Conservation (phyloP, 2,113 vertebrate species). For the Rhabdornis inornatus region DNA sequence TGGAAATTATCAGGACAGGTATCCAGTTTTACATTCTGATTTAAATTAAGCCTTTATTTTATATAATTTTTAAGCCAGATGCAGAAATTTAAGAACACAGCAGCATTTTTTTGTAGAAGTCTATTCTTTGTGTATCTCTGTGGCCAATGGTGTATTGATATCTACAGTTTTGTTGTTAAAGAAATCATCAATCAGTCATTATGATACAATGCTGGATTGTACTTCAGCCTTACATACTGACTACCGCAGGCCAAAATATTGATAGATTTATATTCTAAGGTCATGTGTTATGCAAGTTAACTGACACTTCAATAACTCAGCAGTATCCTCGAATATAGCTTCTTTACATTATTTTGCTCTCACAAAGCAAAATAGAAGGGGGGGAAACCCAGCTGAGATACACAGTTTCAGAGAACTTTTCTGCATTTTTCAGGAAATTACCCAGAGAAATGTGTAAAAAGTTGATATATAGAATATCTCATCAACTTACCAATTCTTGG, state of each 20-base stretch:
- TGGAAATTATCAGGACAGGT: neutral
- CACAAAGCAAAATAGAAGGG: neutral
- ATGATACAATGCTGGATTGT: neutral
- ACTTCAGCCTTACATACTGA: neutral
- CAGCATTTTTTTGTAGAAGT: neutral
- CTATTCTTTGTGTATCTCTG: neutral
- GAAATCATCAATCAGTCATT: neutral
- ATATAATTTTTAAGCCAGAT: neutral
- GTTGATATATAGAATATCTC: neutral
- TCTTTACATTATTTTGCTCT: neutral
- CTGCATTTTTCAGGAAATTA: neutral
- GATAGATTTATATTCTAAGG: slow-evolving; percentile 20
- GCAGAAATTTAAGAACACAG: neutral
- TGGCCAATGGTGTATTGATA: neutral
- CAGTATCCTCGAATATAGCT: neutral
- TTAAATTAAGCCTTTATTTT: neutral
- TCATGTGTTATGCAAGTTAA: neutral
- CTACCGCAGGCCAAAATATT: neutral
- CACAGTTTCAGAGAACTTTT: neutral
- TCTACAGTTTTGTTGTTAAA: neutral
- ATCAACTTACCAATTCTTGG: neutral
- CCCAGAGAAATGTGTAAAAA: neutral
- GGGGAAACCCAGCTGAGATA: neutral
- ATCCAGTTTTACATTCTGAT: neutral
- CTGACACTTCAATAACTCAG: slow-evolving; percentile 12